Conservation (phyloP, 2,113 vertebrate species). For the Sylvilagus bachmani region DNA sequence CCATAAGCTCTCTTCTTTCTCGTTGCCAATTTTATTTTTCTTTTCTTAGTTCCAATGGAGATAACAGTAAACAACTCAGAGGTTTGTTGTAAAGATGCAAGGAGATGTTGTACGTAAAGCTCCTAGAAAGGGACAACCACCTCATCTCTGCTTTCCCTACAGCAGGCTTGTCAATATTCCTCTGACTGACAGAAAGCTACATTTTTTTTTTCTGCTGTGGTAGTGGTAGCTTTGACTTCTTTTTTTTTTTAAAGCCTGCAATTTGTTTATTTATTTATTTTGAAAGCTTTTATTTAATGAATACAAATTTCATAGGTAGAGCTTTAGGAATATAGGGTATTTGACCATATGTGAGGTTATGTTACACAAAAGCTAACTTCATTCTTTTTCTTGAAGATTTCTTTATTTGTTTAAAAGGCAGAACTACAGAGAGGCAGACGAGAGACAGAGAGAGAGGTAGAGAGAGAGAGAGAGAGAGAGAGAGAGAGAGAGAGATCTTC, state of each 20-base stretch:
- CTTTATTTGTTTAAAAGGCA: no score
- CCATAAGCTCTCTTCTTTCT: background rate
- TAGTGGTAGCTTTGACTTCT: conserved; percentile 19
- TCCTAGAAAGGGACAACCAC: background rate
- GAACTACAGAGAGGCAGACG: no score
- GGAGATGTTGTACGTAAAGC: background rate
- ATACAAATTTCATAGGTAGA: no score
- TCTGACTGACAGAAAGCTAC: background rate
- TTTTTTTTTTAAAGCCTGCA: no score
- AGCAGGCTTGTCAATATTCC: background rate
- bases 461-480: no score
- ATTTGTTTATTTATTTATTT: no score
- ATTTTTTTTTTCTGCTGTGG: background rate
- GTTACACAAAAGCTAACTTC: background rate
- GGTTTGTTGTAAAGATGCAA: background rate
- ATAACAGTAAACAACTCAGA: background rate
- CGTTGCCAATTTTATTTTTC: background rate
- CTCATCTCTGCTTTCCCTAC: background rate
- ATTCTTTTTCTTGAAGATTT: no score
- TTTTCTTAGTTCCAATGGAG: background rate
- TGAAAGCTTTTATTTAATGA: no score
- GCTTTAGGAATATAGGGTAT: background rate
- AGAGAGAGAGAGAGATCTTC: no score
- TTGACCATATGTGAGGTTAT: background rate
- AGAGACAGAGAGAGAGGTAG: no score